Evolutionary conservation across 2,888 invertebrate genomes (phyloP).

Genomic region (Aethes cnicana): DNA sequence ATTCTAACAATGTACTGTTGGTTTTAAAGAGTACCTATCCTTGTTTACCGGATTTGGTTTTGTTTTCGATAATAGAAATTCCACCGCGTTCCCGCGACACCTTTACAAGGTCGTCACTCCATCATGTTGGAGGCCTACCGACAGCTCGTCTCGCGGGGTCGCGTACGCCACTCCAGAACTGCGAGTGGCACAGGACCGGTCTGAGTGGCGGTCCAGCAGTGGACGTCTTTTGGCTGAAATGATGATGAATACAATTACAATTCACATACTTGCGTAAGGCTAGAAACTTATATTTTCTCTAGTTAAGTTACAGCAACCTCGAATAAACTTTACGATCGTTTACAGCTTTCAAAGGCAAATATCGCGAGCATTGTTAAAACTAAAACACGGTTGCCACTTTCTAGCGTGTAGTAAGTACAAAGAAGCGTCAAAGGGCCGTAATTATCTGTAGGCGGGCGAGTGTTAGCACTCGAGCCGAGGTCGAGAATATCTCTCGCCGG

Average conservation of each 20-base stretch:
- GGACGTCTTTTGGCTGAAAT: not conserved
- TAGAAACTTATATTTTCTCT: no score
- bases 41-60: no score
- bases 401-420: conserved; percentile 58
- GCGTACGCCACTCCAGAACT: no score
- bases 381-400: conserved; percentile 60
- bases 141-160: no score
- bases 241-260: no score
- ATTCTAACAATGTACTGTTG: conserved; percentile 13
- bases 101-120: no score
- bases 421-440: conserved; percentile 74
- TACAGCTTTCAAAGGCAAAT: conserved; percentile 1
- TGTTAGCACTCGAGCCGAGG: conserved; percentile 74
- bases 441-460: conserved; percentile 75
- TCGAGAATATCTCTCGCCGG: conserved; percentile 76
- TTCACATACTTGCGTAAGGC: no score
- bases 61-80: conserved; percentile 9
- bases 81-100: no score
- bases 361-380: conserved; percentile 31
- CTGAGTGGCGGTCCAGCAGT: no score
- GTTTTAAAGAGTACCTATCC: conserved; percentile 11
- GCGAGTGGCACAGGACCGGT: no score
- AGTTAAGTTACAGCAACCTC: no score
- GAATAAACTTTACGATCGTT: not conserved
- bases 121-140: no score